These are phyloP conservation scores for Torymus auratus DNA, from an alignment of 2,888 invertebrate genomes.

Conservation along the genomic window DNA sequence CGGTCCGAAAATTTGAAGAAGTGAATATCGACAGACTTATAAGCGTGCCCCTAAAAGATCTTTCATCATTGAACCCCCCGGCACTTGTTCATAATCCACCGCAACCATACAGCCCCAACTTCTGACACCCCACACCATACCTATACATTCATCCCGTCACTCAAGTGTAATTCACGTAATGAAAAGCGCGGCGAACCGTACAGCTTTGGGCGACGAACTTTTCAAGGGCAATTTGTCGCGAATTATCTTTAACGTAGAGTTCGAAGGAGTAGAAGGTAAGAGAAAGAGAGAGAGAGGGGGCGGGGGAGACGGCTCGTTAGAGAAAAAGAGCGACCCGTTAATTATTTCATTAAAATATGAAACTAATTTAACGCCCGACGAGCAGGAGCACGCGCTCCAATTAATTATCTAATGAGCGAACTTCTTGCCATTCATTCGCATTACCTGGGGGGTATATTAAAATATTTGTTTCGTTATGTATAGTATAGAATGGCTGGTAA, in stretches of 20 bases:
- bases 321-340: constrained; percentile 20
- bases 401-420: constrained; percentile 34
- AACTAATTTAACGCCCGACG: constrained; percentile 28
- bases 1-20: too few species aligned
- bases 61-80: too few species aligned
- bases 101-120: too few species aligned
- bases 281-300: constrained; percentile 3
- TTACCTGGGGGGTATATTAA: too few species aligned
- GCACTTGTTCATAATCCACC: too few species aligned
- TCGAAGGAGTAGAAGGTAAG: constrained; percentile 8
- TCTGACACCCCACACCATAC: too few species aligned
- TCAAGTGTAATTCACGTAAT: constrained; percentile 20
- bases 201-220: not conserved
- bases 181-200: constrained; percentile 8
- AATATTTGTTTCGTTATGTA: too few species aligned
- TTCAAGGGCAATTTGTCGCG: constrained; percentile 39
- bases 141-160: not conserved
- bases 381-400: not conserved
- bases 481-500: too few species aligned
- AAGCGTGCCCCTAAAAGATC: too few species aligned
- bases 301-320: constrained; percentile 2
- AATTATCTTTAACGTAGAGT: constrained; percentile 30
- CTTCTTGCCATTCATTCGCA: too few species aligned
- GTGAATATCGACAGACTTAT: too few species aligned
- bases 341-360: constrained; percentile 49